phyloP scores from a whole-genome alignment of 64 coral and sea anemone species.

The Trachythela sp. region DNA sequence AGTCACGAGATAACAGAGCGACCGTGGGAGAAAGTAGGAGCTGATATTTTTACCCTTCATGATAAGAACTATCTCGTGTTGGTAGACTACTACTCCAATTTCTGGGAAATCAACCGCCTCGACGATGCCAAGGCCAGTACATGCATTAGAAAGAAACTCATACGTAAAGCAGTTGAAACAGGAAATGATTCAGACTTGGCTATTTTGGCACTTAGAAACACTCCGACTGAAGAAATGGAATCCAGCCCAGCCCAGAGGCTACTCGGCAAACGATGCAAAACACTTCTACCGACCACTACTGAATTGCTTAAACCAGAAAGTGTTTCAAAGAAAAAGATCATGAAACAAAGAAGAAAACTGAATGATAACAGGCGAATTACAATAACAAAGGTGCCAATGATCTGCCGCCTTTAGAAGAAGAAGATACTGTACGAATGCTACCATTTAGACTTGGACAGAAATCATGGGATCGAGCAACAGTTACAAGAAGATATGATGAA shows the following conservation, averaged over 20 bases:
- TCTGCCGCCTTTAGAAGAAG: slow-evolving; percentile 42
- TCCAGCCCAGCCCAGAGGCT: slow-evolving; percentile 48
- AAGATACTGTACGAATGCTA: slow-evolving; percentile 36
- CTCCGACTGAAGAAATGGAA: slow-evolving; percentile 46
- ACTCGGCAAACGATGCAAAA: slow-evolving; percentile 32
- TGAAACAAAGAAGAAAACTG: neutral
- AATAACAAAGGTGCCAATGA: slow-evolving; percentile 54
- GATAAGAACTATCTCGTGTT: neutral
- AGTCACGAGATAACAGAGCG: neutral
- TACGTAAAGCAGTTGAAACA: slow-evolving; percentile 4
- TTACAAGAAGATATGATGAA: slow-evolving; percentile 36
- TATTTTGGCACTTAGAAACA: slow-evolving; percentile 31
- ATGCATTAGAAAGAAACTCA: slow-evolving; percentile 13
- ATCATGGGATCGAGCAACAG: slow-evolving; percentile 38
- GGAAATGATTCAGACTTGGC: slow-evolving; percentile 44
- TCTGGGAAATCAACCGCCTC: neutral
- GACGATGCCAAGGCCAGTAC: neutral
- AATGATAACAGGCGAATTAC: slow-evolving; percentile 22
- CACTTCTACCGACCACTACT: neutral
- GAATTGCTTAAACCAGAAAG: neutral
- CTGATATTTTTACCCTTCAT: neutral
- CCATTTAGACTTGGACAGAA: slow-evolving; percentile 46
- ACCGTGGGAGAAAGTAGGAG: slow-evolving; percentile 4
- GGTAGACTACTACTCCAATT: neutral
- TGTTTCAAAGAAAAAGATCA: neutral